These are phyloP conservation scores for Calephelis nemesis DNA, from an alignment of 1,140 invertebrate species.

Conservation along the genomic window DNA sequence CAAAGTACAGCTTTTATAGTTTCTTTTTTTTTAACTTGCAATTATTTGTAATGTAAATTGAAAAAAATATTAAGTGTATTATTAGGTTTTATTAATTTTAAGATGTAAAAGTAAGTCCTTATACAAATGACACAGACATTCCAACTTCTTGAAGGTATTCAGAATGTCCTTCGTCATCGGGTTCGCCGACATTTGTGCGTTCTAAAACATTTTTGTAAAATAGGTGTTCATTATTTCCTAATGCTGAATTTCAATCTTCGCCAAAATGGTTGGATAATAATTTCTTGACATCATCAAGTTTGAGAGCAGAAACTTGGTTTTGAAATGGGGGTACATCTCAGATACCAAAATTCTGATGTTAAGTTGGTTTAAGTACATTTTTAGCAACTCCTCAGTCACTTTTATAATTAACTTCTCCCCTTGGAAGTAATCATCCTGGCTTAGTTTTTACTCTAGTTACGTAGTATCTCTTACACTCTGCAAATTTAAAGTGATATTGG, in stretches of 20 bases:
- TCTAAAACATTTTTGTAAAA: conserved; percentile 23
- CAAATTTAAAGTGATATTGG: conserved; percentile 22
- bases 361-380: conserved; percentile 21
- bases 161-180: conserved; percentile 18
- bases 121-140: conserved; percentile 16
- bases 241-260: conserved; percentile 18
- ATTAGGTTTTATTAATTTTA: too few species aligned
- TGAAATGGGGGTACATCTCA: conserved; percentile 19
- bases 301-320: conserved; percentile 14
- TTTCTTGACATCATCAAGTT: conserved; percentile 21
- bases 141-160: conserved; percentile 22
- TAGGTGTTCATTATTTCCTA: conserved; percentile 5
- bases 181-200: conserved; percentile 5
- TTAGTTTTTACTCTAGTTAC: conserved; percentile 22
- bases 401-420: conserved; percentile 21
- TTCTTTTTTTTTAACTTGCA: too few species aligned
- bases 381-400: conserved; percentile 11
- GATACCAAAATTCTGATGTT: conserved; percentile 19
- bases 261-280: conserved; percentile 23
- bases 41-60: too few species aligned
- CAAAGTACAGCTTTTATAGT: too few species aligned
- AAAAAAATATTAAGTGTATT: too few species aligned
- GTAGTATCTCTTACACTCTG: conserved; percentile 21
- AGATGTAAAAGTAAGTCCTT: too few species aligned
- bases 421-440: not conserved